A percentile compares a stretch with the other conserved stretches of the same genome.
Conservation (phyloP, 1,140 invertebrate species). For the Plectrocnemia conspersa region DNA sequence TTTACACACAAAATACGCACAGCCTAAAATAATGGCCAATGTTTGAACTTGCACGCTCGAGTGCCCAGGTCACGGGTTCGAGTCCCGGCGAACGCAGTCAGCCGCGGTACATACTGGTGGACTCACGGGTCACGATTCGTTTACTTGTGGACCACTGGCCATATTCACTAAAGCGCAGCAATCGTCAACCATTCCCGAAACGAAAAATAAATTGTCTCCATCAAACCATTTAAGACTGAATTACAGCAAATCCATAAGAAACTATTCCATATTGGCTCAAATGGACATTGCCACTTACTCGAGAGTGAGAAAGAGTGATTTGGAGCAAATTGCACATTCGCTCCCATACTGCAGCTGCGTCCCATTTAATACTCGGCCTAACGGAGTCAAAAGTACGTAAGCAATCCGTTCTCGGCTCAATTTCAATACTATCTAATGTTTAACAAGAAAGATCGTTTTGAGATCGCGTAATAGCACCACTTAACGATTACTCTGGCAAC, state of each 20-base stretch:
- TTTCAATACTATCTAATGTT: constrained; percentile 4
- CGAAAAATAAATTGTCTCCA: no score
- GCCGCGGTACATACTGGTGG: constrained; percentile 8
- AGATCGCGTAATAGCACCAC: constrained; percentile 8
- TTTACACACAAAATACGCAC: no score
- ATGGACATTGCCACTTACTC: no score
- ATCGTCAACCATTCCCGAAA: no score
- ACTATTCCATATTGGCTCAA: no score
- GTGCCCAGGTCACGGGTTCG: constrained; percentile 3
- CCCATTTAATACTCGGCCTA: neutral
- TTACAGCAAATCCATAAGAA: no score
- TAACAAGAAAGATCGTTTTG: neutral
- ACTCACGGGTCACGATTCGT: constrained; percentile 17
- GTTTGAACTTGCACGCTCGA: constrained; percentile 2
- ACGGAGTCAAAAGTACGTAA: neutral
- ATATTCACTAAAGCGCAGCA: no score
- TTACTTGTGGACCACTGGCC: constrained; percentile 3
- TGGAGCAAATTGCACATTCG: no score
- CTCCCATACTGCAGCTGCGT: constrained; percentile 2
- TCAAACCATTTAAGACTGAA: no score
- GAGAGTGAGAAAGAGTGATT: no score
- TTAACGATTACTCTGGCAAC: constrained; percentile 8
- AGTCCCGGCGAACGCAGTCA: neutral
- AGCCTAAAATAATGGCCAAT: no score
- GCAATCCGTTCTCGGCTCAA: constrained; percentile 2